Percentiles rank a stretch among this genome's conserved stretches.
Conservation (phyloP, 2,888 invertebrate species). For the Myopa tessellatipennis region DNA sequence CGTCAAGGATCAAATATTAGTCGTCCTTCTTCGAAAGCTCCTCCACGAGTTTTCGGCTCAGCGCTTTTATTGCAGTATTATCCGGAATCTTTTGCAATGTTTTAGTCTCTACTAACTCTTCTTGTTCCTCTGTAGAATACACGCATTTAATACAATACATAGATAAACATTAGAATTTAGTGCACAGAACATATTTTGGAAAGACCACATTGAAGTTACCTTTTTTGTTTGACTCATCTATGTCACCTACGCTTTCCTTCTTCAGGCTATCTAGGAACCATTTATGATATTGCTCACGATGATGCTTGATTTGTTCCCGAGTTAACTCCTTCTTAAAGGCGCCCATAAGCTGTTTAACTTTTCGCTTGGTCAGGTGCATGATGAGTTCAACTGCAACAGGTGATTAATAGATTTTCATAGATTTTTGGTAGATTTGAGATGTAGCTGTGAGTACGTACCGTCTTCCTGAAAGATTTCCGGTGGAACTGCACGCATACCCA, state of each 20-base stretch:
- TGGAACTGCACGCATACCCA: conserved; percentile 57
- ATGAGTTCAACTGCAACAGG: conserved; percentile 55
- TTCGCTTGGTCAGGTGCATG: conserved; percentile 56
- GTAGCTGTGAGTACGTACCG: conserved; percentile 52
- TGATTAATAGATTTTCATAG: neutral
- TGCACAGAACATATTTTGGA: neutral
- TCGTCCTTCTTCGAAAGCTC: conserved; percentile 62
- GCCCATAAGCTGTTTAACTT: conserved; percentile 56
- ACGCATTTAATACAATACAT: neutral
- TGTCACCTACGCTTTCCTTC: conserved; percentile 49
- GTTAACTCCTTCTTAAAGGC: conserved; percentile 50
- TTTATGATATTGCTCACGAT: conserved; percentile 56
- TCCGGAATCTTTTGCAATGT: conserved; percentile 57
- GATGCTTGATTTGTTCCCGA: conserved; percentile 38
- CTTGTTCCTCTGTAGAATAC: conserved; percentile 40
- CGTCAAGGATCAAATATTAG: conserved; percentile 38
- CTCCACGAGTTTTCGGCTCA: conserved; percentile 63
- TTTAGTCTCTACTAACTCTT: conserved; percentile 51
- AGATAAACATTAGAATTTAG: neutral
- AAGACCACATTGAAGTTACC: neutral
- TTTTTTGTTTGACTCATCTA: conserved; percentile 5
- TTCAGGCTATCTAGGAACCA: conserved; percentile 50
- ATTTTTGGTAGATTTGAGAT: neutral
- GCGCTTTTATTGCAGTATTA: conserved; percentile 63
- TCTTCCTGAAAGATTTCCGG: conserved; percentile 62